A percentile compares a stretch with the other conserved stretches of the same genome.
phyloP scores from a whole-genome alignment of 1,140 invertebrate genomes.

The Eriosoma lanigerum region DNA sequence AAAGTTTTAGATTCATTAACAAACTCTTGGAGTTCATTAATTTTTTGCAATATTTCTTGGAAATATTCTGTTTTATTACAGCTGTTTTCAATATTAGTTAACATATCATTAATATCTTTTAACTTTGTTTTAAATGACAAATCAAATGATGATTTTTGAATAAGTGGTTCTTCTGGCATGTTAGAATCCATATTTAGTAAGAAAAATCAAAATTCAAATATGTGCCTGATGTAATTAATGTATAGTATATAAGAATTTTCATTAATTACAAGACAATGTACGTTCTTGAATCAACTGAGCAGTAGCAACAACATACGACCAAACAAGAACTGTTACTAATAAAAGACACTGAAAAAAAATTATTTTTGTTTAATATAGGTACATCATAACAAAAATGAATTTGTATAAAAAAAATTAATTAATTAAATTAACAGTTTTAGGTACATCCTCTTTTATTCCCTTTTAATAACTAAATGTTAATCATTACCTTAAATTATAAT shows the following conservation, averaged over 20 bases:
- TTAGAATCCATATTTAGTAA: neutral
- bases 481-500: too few relatives aligned
- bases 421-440: too few relatives aligned
- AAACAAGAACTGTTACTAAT: neutral
- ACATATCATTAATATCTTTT: conserved; percentile 28
- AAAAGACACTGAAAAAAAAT: conserved; percentile 21
- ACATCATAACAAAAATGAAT: too few relatives aligned
- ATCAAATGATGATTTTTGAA: conserved; percentile 39
- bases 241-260: neutral
- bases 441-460: too few relatives aligned
- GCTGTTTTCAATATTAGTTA: conserved; percentile 20
- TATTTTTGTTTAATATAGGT: neutral
- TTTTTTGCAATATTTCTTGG: conserved; percentile 33
- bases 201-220: neutral
- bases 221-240: neutral
- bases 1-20: conserved; percentile 36
- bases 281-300: conserved; percentile 27
- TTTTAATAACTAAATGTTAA: too few relatives aligned
- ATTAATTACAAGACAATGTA: conserved; percentile 15
- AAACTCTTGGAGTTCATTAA: conserved; percentile 31
- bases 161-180: neutral
- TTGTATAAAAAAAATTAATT: too few relatives aligned
- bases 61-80: neutral
- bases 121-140: conserved; percentile 13
- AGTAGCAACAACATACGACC: conserved; percentile 46